phyloP scores from a whole-genome alignment of 2,797 vertebrate genomes.

The Hephaestus fuliginosus region DNA sequence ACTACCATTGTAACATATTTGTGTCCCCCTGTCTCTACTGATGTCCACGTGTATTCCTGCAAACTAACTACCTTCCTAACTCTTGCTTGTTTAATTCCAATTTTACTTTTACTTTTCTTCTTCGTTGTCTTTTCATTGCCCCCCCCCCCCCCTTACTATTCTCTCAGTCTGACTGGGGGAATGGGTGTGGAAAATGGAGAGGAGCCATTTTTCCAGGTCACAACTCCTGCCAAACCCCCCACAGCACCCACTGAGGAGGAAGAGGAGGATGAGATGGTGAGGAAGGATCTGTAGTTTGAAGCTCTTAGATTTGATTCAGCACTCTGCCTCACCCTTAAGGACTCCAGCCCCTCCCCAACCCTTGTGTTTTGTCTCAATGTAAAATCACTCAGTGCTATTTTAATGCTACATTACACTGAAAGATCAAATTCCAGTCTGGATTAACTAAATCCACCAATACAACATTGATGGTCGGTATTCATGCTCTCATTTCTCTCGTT shows the following conservation, averaged over 20 bases:
- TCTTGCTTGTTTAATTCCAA: neutral
- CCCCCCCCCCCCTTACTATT: slow-evolving; percentile 39
- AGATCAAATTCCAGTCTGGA: neutral
- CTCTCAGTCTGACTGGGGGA: slow-evolving; percentile 79
- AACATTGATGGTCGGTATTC: neutral
- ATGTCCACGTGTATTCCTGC: slow-evolving; percentile 26
- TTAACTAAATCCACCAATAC: neutral
- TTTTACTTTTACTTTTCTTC: neutral
- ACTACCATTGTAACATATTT: slow-evolving; percentile 10
- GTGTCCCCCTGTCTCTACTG: neutral
- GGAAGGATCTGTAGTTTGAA: slow-evolving; percentile 65
- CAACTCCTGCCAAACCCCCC: slow-evolving; percentile 64
- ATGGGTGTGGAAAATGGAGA: slow-evolving; percentile 76
- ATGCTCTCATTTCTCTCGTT: slow-evolving; percentile 9
- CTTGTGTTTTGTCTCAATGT: neutral
- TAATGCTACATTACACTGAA: neutral
- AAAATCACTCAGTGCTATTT: neutral
- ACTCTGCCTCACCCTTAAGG: neutral
- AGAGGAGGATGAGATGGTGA: slow-evolving; percentile 96
- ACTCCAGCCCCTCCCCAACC: neutral
- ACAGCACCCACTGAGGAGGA: slow-evolving; percentile 85
- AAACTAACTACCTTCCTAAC: slow-evolving; percentile 21
- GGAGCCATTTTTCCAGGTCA: slow-evolving; percentile 76
- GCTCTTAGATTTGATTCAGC: slow-evolving; percentile 42
- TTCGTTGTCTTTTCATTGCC: neutral